Evolutionary conservation across 2,888 invertebrate species (phyloP).

Genomic region (Chrysolina americana): DNA sequence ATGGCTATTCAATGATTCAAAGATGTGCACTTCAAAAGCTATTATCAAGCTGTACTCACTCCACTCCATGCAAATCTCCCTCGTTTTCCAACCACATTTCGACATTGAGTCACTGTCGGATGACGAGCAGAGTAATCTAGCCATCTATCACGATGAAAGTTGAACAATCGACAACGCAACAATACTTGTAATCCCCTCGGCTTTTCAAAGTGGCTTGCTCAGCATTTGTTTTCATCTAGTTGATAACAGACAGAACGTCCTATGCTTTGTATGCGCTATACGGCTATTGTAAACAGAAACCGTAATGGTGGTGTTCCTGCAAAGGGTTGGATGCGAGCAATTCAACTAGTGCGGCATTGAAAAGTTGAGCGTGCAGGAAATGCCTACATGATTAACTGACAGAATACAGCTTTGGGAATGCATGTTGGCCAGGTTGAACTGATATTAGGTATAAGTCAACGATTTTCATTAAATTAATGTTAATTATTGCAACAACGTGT

Average conservation of each 20-base stretch:
- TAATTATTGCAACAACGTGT: no score
- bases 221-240: slow-evolving; percentile 4
- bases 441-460: no score
- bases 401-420: no score
- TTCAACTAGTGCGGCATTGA: neutral
- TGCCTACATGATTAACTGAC: neutral
- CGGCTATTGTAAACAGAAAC: slow-evolving; percentile 10
- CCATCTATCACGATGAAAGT: slow-evolving; percentile 3
- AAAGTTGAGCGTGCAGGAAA: neutral
- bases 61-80: neutral
- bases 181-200: neutral
- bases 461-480: no score
- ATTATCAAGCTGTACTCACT: neutral
- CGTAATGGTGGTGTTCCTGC: neutral
- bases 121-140: neutral
- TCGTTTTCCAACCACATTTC: neutral
- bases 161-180: slow-evolving; percentile 8
- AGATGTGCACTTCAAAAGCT: no score
- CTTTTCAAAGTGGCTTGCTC: slow-evolving; percentile 15
- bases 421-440: no score
- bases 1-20: no score
- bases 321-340: slow-evolving; percentile 1
- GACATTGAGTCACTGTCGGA: neutral
- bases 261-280: slow-evolving; percentile 2
- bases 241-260: neutral